Evolutionary conservation across 2,797 vertebrate genomes (phyloP).

Genomic region (Diceros bicornis): DNA sequence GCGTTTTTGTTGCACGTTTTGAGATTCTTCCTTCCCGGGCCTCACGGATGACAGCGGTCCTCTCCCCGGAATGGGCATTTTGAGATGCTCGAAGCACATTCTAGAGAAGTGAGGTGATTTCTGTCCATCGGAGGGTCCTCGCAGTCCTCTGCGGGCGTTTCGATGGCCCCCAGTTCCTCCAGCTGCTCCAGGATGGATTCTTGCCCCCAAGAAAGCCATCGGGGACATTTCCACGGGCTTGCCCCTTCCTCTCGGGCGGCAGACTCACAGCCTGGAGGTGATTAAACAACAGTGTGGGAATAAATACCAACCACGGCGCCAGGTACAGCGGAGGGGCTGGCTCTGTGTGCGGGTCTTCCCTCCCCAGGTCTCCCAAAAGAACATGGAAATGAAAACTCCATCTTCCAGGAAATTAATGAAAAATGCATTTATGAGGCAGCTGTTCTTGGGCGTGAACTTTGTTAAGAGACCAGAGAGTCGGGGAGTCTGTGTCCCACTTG

Average conservation of each 20-base stretch:
- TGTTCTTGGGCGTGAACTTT: conserved; percentile 63
- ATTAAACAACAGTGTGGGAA: not conserved
- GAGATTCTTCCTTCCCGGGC: rapidly evolving
- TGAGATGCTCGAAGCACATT: not conserved
- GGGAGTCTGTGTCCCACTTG: not conserved
- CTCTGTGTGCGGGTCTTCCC: rapidly evolving
- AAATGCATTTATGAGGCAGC: conserved; percentile 46
- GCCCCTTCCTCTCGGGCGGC: not conserved
- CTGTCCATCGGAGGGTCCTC: not conserved
- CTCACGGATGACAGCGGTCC: rapidly evolving
- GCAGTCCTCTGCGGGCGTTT: not conserved
- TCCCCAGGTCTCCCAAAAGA: not conserved
- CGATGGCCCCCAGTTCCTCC: rapidly evolving
- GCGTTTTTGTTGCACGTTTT: rapidly evolving
- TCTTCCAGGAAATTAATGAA: conserved; percentile 66
- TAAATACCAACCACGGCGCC: not conserved
- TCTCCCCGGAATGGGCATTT: rapidly evolving
- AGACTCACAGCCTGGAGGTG: not conserved
- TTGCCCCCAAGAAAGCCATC: rapidly evolving
- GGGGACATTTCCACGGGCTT: rapidly evolving
- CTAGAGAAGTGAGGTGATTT: not conserved
- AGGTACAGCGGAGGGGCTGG: rapidly evolving
- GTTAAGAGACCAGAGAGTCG: not conserved
- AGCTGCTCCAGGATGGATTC: not conserved
- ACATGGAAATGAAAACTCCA: not conserved